phyloP scores from a whole-genome alignment of 2,888 invertebrate species.

The Callyntrura guangdongensis region DNA sequence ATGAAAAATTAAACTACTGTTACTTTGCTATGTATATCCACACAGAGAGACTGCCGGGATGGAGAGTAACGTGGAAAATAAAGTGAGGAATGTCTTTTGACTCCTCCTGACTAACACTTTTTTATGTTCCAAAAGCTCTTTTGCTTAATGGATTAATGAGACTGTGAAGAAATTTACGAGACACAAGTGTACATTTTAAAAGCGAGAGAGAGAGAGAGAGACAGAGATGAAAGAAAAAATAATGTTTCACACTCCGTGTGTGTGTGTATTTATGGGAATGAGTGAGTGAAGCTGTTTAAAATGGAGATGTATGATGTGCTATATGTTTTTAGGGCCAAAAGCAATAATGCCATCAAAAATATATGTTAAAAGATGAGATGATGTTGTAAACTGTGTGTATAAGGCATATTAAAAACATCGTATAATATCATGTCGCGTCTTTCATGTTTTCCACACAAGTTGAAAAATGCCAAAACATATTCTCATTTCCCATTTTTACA shows the following conservation, averaged over 20 bases:
- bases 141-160: slow-evolving; percentile 81
- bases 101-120: slow-evolving; percentile 56
- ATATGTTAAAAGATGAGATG: slow-evolving; percentile 56
- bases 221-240: slow-evolving; percentile 37
- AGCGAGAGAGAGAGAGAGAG: slow-evolving; percentile 21
- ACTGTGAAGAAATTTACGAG: slow-evolving; percentile 84
- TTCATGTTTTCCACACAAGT: slow-evolving; percentile 73
- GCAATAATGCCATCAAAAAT: slow-evolving; percentile 69
- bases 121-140: slow-evolving; percentile 67
- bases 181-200: slow-evolving; percentile 82
- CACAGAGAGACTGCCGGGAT: background rate
- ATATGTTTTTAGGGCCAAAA: slow-evolving; percentile 66
- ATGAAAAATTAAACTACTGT: slow-evolving; percentile 69
- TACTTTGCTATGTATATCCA: slow-evolving; percentile 12
- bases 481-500: slow-evolving; percentile 65
- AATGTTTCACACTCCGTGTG: slow-evolving; percentile 54
- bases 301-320: slow-evolving; percentile 72
- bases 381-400: slow-evolving; percentile 53
- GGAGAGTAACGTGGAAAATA: background rate
- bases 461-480: slow-evolving; percentile 77
- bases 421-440: slow-evolving; percentile 47
- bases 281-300: slow-evolving; percentile 73
- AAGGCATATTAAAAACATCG: slow-evolving; percentile 51
- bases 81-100: slow-evolving; percentile 56
- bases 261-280: slow-evolving; percentile 56